Evolutionary conservation across 2,888 invertebrate species (phyloP).

Genomic region (Agriopis aurantiaria): DNA sequence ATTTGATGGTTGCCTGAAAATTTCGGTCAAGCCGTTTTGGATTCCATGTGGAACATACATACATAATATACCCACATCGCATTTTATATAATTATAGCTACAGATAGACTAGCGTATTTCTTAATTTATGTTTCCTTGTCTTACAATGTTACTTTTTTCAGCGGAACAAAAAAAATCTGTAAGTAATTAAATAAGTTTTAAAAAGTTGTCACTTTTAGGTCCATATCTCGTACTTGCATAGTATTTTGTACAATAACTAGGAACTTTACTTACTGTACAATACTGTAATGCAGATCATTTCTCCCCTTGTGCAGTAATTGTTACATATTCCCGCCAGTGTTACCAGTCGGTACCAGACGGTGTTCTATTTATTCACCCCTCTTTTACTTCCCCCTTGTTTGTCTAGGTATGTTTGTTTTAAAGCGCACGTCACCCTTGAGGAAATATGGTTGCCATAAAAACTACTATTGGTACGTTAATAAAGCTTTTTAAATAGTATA

Average conservation of each 20-base stretch:
- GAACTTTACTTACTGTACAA: neutral
- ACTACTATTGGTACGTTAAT: too few relatives aligned
- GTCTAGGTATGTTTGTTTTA: neutral
- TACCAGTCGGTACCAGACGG: slow-evolving; percentile 9
- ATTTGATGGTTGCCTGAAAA: too few relatives aligned
- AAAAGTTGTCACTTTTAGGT: too few relatives aligned
- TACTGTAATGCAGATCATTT: neutral
- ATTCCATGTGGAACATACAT: too few relatives aligned
- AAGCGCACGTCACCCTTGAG: too few relatives aligned
- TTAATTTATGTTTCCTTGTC: neutral
- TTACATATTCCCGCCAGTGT: slow-evolving; percentile 2
- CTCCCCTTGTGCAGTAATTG: slow-evolving; percentile 5
- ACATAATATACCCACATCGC: too few relatives aligned
- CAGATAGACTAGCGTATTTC: neutral
- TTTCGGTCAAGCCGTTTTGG: too few relatives aligned
- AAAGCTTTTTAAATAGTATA: too few relatives aligned
- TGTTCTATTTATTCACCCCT: slow-evolving; percentile 17
- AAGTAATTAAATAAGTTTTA: too few relatives aligned
- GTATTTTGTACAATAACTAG: neutral
- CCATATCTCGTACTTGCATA: neutral
- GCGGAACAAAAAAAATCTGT: too few relatives aligned
- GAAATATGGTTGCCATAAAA: too few relatives aligned
- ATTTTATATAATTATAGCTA: too few relatives aligned
- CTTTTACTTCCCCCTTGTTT: slow-evolving; percentile 12
- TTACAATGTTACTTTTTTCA: neutral